phyloP scores from a whole-genome alignment of 1,140 invertebrate genomes.

The Tribolium castaneum region DNA sequence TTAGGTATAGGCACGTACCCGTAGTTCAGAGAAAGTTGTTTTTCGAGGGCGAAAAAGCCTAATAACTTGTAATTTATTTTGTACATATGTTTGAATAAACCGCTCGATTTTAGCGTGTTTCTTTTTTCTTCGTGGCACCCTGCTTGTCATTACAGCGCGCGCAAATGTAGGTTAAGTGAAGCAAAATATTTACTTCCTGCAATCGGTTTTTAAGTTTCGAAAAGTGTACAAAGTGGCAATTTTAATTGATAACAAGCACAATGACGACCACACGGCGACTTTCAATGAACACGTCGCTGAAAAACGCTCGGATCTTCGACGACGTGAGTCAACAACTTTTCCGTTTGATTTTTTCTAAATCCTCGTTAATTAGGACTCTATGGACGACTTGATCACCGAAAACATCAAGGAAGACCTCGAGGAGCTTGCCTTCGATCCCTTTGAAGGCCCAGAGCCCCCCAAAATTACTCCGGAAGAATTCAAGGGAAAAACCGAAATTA shows the following conservation, averaged over 20 bases:
- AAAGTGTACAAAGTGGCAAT: neutral
- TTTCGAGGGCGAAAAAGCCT: slow-evolving; percentile 65
- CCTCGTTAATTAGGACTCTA: slow-evolving; percentile 41
- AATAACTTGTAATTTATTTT: slow-evolving; percentile 11
- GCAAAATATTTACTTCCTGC: neutral
- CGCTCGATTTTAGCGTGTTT: neutral
- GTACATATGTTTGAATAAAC: neutral
- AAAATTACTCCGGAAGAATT: slow-evolving; percentile 16
- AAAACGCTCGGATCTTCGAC: slow-evolving; percentile 60
- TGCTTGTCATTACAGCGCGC: neutral
- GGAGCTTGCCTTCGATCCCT: neutral
- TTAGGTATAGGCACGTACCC: slow-evolving; percentile 73
- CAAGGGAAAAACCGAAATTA: slow-evolving; percentile 37
- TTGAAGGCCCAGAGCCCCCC: neutral
- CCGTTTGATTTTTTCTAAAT: slow-evolving; percentile 8
- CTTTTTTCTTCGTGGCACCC: neutral
- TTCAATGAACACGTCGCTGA: slow-evolving; percentile 58
- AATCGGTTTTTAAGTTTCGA: no score
- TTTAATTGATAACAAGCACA: neutral
- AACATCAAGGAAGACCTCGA: slow-evolving; percentile 30
- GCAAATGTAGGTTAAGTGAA: slow-evolving; percentile 11
- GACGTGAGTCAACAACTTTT: slow-evolving; percentile 53
- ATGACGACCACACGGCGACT: slow-evolving; percentile 26
- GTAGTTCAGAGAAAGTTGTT: slow-evolving; percentile 72
- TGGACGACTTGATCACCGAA: slow-evolving; percentile 9